These are phyloP conservation scores for Elephantulus edwardii DNA, from an alignment of 2,113 vertebrate genomes.

Conservation along the genomic window DNA sequence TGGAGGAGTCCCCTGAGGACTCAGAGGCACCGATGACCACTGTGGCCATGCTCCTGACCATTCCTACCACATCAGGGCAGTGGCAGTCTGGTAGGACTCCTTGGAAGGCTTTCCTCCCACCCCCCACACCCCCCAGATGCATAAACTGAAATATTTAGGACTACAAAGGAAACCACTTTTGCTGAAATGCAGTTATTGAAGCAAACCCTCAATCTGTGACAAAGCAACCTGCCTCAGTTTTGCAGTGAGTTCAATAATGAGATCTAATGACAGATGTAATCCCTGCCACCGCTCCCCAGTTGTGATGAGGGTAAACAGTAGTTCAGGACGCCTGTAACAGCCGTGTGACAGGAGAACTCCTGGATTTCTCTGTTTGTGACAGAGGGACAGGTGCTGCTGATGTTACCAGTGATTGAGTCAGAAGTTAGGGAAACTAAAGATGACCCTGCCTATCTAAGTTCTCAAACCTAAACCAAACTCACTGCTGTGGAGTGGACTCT, in stretches of 20 bases:
- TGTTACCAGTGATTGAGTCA: neutral
- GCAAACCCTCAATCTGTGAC: neutral
- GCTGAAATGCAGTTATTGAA: neutral
- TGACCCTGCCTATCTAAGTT: neutral
- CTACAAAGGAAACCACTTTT: slow-evolving; percentile 9
- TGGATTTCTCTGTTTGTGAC: neutral
- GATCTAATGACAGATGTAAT: neutral
- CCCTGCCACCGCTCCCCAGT: neutral
- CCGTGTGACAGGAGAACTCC: neutral
- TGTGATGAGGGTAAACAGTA: neutral
- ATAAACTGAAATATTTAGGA: neutral
- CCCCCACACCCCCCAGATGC: too few relatives aligned
- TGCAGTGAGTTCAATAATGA: neutral
- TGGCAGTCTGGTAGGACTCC: neutral
- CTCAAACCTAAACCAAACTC: too few relatives aligned
- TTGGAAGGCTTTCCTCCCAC: neutral
- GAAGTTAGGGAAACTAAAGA: neutral
- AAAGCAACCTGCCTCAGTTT: neutral
- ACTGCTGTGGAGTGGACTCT: too few relatives aligned
- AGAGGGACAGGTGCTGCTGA: neutral
- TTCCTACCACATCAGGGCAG: neutral
- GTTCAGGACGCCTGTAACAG: neutral
- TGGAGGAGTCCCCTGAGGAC: neutral
- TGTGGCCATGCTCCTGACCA: neutral
- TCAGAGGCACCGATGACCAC: neutral